phyloP scores from a whole-genome alignment of 2,888 invertebrate species.

The Ischnus inquisitorius region DNA sequence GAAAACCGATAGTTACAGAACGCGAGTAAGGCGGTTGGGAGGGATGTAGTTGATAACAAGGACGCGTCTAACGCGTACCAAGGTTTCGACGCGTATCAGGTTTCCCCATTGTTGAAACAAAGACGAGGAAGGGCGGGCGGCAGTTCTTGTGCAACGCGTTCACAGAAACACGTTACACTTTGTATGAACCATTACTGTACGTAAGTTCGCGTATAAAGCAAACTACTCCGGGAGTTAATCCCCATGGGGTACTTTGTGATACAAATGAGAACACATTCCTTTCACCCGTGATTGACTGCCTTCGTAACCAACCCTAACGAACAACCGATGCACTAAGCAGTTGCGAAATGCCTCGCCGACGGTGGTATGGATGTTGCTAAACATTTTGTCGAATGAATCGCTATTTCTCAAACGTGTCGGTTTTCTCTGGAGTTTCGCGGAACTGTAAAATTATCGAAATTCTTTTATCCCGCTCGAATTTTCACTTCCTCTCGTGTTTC shows the following conservation, averaged over 20 bases:
- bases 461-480: constrained; percentile 23
- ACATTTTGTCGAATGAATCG: no score
- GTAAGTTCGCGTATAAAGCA: neutral
- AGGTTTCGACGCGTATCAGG: constrained; percentile 48
- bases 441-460: neutral
- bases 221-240: no score
- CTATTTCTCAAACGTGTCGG: no score
- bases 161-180: neutral
- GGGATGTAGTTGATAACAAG: neutral
- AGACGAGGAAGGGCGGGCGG: no score
- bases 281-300: no score
- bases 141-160: neutral
- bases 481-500: constrained; percentile 32
- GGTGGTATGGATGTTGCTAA: no score
- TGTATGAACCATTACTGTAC: neutral
- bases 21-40: constrained; percentile 15
- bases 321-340: no score
- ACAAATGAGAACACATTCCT: no score
- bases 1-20: constrained; percentile 62
- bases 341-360: no score
- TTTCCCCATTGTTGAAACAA: constrained; percentile 57
- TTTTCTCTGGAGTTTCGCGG: neutral
- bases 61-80: constrained; percentile 7
- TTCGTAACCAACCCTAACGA: no score
- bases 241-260: no score